These are phyloP conservation scores for Meta bourneti DNA, from an alignment of 2,888 invertebrate genomes.

Conservation along the genomic window DNA sequence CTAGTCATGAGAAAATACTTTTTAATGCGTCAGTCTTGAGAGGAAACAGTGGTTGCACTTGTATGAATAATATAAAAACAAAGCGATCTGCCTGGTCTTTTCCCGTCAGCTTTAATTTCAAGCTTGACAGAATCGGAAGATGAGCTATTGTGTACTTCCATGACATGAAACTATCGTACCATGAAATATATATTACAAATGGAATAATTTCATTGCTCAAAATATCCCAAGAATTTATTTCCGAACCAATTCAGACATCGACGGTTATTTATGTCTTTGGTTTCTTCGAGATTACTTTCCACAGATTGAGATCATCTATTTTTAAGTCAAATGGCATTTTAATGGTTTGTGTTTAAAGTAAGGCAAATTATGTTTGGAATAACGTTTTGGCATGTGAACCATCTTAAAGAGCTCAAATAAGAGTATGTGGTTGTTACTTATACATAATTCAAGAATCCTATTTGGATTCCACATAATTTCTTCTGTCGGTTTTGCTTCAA, in stretches of 20 bases:
- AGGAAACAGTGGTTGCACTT: background rate
- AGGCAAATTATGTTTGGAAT: background rate
- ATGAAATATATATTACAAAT: background rate
- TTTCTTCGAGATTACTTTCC: too few species aligned
- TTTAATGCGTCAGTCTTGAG: background rate
- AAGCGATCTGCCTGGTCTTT: background rate
- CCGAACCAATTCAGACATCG: background rate
- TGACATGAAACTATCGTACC: background rate
- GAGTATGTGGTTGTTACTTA: too few species aligned
- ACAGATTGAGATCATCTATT: too few species aligned
- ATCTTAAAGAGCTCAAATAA: too few species aligned
- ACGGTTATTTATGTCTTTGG: background rate
- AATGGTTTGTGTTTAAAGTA: background rate
- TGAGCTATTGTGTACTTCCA: too few species aligned
- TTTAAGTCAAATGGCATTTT: background rate
- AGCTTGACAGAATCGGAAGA: background rate
- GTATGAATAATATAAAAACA: background rate
- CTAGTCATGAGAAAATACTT: background rate
- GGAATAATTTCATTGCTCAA: conserved; percentile 16
- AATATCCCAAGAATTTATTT: background rate
- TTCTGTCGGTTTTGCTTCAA: too few species aligned
- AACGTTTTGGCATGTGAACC: background rate
- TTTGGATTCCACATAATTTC: too few species aligned
- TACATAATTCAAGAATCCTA: too few species aligned
- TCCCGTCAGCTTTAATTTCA: conserved; percentile 13